Conservation (phyloP, 2,797 vertebrate genomes). For the Morus bassanus region DNA sequence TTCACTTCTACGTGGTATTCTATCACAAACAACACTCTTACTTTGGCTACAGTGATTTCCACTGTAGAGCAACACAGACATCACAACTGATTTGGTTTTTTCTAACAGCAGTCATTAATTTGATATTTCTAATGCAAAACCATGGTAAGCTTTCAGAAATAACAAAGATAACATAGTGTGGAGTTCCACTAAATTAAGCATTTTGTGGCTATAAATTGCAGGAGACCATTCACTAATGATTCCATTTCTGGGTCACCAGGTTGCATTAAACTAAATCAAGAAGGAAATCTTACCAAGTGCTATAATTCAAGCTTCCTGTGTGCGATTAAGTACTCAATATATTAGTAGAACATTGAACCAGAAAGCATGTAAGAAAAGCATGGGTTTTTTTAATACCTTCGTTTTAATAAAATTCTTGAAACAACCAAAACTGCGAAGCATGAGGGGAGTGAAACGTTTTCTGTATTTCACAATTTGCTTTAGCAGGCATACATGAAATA, state of each 20-base stretch:
- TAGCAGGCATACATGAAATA: neutral
- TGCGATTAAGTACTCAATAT: neutral
- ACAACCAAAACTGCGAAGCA: neutral
- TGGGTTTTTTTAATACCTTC: neutral
- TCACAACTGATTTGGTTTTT: neutral
- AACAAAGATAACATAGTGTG: neutral
- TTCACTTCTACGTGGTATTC: neutral
- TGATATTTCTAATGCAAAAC: neutral
- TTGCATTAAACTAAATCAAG: conserved; percentile 20
- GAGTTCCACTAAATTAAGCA: conserved; percentile 12
- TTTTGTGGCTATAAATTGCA: neutral
- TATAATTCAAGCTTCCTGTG: neutral
- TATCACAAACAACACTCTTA: neutral
- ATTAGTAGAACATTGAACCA: neutral
- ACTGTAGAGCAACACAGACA: neutral
- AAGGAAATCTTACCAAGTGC: neutral
- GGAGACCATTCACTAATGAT: neutral
- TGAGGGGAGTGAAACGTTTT: neutral
- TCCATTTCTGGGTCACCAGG: neutral
- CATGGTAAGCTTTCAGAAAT: neutral
- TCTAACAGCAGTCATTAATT: neutral
- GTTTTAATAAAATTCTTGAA: neutral
- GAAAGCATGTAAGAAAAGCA: neutral
- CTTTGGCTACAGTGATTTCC: neutral
- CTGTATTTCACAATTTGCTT: neutral